A percentile compares a stretch with the other conserved stretches of the same genome.
Evolutionary conservation across 1,140 invertebrate species (phyloP).

Genomic region (Oreohelix idahoensis): DNA sequence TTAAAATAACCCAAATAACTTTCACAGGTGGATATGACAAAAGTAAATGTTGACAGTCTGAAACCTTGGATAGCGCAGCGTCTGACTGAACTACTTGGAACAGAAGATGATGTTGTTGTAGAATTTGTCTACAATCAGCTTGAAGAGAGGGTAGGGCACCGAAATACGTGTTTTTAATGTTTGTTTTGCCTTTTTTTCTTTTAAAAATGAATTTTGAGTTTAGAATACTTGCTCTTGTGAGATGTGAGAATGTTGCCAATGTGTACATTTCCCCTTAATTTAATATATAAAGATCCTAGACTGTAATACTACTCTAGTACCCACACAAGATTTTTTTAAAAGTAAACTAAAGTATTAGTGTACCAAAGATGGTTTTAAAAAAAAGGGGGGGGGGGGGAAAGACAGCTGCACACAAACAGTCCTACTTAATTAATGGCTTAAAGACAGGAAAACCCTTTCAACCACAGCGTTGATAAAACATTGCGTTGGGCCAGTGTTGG

Average conservation of each 20-base stretch:
- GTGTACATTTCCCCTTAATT: background rate
- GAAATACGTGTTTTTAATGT: background rate
- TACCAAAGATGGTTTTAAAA: too few relatives aligned
- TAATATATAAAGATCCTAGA: background rate
- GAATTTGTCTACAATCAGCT: constrained; percentile 99
- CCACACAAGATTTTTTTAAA: too few relatives aligned
- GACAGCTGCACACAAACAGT: too few relatives aligned
- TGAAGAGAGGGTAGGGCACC: constrained; percentile 80
- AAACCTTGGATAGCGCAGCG: constrained; percentile 99
- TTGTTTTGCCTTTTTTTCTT: background rate
- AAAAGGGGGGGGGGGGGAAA: too few relatives aligned
- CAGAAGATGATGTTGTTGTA: constrained; percentile 98
- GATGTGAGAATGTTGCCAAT: background rate
- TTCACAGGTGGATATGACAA: constrained; percentile 99
- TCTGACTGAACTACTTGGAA: constrained; percentile 93
- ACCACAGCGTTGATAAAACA: background rate
- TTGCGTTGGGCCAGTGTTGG: constrained; percentile 21
- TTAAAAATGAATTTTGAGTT: background rate
- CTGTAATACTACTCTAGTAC: too few relatives aligned
- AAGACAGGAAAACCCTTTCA: background rate
- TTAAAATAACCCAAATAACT: too few relatives aligned
- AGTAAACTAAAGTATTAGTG: too few relatives aligned
- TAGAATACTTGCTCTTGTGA: background rate
- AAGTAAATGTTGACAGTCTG: constrained; percentile 97
- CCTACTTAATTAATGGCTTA: too few relatives aligned